Conservation (phyloP, 2,888 invertebrate species). For the Harpalus rufipes region DNA sequence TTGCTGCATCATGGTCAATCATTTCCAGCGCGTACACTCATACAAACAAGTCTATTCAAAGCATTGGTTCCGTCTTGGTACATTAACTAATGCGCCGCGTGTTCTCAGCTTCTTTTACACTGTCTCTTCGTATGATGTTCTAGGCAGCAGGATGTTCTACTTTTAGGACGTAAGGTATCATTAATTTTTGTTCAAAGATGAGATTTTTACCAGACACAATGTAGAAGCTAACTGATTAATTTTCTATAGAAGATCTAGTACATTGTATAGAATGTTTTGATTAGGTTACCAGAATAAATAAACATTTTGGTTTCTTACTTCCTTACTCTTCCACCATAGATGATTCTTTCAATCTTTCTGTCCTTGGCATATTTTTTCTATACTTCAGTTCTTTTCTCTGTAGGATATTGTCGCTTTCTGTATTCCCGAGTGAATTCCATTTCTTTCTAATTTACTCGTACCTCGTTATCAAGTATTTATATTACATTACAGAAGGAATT, state of each 20-base stretch:
- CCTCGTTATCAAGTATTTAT: no score
- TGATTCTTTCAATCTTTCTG: no score
- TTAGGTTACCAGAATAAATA: no score
- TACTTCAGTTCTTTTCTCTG: no score
- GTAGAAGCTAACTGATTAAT: constrained; percentile 1
- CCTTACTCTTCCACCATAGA: no score
- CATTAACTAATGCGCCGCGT: constrained; percentile 32
- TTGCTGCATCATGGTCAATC: constrained; percentile 56
- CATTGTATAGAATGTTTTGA: no score
- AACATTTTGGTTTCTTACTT: no score
- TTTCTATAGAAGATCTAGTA: neutral
- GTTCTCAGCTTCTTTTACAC: neutral
- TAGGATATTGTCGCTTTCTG: no score
- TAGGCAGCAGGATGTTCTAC: neutral
- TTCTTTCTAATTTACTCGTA: no score
- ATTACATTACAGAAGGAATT: no score
- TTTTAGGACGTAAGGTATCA: constrained; percentile 16
- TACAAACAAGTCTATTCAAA: constrained; percentile 49
- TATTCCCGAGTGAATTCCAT: no score
- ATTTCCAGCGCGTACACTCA: constrained; percentile 55
- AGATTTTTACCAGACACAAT: constrained; percentile 29
- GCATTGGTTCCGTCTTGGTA: constrained; percentile 51
- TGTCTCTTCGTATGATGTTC: neutral
- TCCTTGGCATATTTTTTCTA: no score
- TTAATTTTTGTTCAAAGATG: constrained; percentile 16